Evolutionary conservation across 2,113 vertebrate genomes (phyloP).

Genomic region (Beaufortia kweichowensis): DNA sequence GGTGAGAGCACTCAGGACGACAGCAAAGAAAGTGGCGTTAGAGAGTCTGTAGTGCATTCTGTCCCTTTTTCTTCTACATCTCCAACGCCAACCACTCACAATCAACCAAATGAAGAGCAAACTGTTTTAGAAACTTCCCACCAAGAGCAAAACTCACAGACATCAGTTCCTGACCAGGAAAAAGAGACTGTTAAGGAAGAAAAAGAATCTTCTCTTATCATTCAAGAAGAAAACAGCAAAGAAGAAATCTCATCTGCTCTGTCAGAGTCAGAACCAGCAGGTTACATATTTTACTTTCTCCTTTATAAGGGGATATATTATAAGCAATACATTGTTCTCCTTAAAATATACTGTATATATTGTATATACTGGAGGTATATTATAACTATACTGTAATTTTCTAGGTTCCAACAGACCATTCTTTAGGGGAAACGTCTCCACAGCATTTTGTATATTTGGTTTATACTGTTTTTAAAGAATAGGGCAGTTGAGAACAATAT

Average conservation of each 20-base stretch:
- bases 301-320: not conserved
- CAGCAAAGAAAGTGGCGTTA: slow-evolving; percentile 56
- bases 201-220: not conserved
- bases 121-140: slow-evolving; percentile 5
- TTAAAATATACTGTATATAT: too few relatives aligned
- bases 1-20: slow-evolving; percentile 72
- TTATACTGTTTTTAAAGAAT: too few relatives aligned
- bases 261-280: slow-evolving; percentile 36
- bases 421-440: too few relatives aligned
- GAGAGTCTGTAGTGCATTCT: slow-evolving; percentile 44
- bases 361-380: too few relatives aligned
- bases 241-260: slow-evolving; percentile 13
- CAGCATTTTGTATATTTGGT: too few relatives aligned
- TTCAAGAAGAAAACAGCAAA: slow-evolving; percentile 19
- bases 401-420: too few relatives aligned
- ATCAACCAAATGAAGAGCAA: not conserved
- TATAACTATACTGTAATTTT: too few relatives aligned
- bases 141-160: not conserved
- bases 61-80: slow-evolving; percentile 44
- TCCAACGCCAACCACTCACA: slow-evolving; percentile 16
- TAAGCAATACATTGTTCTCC: not conserved
- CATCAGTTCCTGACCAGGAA: not conserved
- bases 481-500: too few relatives aligned
- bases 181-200: slow-evolving; percentile 12
- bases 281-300: slow-evolving; percentile 4